Base-by-base conservation (phyloP, 2,797 vertebrate species). In the Sebastes minor region DNA sequence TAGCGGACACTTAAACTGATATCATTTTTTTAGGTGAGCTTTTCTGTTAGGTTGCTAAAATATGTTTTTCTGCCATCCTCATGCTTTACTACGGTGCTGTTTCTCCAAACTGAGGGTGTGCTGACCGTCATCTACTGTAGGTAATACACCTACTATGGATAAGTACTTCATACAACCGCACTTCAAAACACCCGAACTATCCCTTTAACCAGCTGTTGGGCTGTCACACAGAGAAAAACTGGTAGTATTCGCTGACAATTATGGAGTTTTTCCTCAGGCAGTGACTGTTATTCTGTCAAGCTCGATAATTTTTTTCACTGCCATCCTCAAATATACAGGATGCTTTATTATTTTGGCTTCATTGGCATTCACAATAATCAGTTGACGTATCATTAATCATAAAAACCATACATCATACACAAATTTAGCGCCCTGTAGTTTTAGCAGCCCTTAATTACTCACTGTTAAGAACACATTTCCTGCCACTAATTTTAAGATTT, bases 381-480 rank as follows among this genome's bases (percentile, higher is more conserved):
- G 42, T 75, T 82, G 62, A 80, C 52, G 2, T 35, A 59, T 75
- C 71, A 80, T 84, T 61, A 60, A 64, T 78, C 74, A 66, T 57
- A 72, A 59, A 81, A 81, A 78, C 4, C 20, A 78, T 69, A 64
- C 27, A 61, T 68, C 28, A 16, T 27, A 76, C 16, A 67, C 20
- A 63, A 55, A 82, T 74, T 5, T 6, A 11, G 33, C 52, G 38
- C 28, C 53, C 38, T 0, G 14, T 67, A 42, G 74, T 70, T 77
- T 76, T 10, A 75, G 23, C 55, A 52, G 55, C 63, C 67, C 11
- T 53, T 85, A 42, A 76, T 89, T 88, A 77, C 76, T 88, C 66
- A 69, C 68, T 56, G 27, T 74, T 80, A 22, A 35, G 5, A 65
- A 80, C 62, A 42, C 33, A 46, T 73, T 76, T 72, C 22, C 70